Conservation (phyloP, 2,888 invertebrate genomes). For the Hoplodrina ambigua region DNA sequence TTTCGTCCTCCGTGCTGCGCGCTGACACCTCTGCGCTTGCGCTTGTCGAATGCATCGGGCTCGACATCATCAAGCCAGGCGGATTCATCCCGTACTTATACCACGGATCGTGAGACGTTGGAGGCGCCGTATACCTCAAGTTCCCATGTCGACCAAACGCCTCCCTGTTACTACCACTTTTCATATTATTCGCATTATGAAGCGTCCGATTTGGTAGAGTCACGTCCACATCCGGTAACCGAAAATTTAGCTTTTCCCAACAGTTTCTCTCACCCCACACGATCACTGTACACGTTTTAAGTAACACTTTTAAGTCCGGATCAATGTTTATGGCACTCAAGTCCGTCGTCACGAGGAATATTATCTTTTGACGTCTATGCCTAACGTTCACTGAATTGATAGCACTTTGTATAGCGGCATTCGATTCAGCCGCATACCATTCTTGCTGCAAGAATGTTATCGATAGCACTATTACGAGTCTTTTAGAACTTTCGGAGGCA, state of each 20-base stretch:
- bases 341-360: constrained; percentile 89
- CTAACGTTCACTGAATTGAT: constrained; percentile 92
- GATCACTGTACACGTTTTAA: constrained; percentile 93
- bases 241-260: constrained; percentile 96
- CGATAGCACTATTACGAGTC: constrained; percentile 95
- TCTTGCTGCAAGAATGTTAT: constrained; percentile 95
- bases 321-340: constrained; percentile 92
- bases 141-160: constrained; percentile 88
- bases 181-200: constrained; percentile 87
- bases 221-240: constrained; percentile 94
- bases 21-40: constrained; percentile 91
- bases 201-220: constrained; percentile 90
- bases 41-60: constrained; percentile 91
- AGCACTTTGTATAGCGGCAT: constrained; percentile 94
- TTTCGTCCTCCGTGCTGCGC: constrained; percentile 91
- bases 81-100: constrained; percentile 89
- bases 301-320: constrained; percentile 93
- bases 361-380: constrained; percentile 91
- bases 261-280: constrained; percentile 96
- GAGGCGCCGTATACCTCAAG: constrained; percentile 88
- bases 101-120: constrained; percentile 89
- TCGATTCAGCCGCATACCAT: constrained; percentile 95
- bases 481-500: constrained; percentile 91
- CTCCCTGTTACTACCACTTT: constrained; percentile 86
- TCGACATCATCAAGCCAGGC: constrained; percentile 90